Evolutionary conservation across 2,113 vertebrate species (phyloP).

Genomic region (Parus major): DNA sequence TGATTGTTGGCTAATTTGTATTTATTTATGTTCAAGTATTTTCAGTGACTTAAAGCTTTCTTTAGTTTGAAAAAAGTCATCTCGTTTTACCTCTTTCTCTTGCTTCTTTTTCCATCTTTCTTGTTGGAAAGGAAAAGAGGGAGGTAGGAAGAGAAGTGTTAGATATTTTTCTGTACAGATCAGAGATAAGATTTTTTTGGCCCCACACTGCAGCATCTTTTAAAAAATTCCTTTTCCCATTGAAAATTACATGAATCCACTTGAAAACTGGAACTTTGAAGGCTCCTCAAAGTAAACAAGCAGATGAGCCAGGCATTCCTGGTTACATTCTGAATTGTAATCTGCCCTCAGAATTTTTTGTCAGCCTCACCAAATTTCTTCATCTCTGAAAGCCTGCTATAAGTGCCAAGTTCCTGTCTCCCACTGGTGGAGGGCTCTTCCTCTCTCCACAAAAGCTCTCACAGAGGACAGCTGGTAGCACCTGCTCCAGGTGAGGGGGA

Average conservation of each 20-base stretch:
- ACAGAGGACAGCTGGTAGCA: not conserved
- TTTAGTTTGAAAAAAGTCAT: not conserved
- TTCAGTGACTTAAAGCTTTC: constrained; percentile 28
- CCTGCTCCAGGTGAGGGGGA: not conserved
- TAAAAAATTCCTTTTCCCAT: not conserved
- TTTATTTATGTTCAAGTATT: constrained; percentile 41
- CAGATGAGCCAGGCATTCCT: not conserved
- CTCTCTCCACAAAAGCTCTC: not conserved
- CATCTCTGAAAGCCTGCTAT: not conserved
- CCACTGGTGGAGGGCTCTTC: not conserved
- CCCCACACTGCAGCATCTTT: not conserved
- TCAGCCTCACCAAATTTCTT: not conserved
- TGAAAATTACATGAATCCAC: not conserved
- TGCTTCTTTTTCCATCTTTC: constrained; percentile 40
- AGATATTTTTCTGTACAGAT: not conserved
- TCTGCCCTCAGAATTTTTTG: not conserved
- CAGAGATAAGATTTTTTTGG: not conserved
- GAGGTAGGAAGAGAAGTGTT: constrained; percentile 42
- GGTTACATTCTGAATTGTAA: not conserved
- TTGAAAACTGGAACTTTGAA: not conserved
- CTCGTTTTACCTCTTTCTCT: constrained; percentile 3
- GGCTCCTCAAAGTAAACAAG: not conserved
- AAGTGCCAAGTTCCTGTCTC: not conserved
- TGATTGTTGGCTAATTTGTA: constrained; percentile 58
- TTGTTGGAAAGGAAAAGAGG: constrained; percentile 47